Conservation (phyloP, 2,113 vertebrate genomes). For the Eclectus roratus region DNA sequence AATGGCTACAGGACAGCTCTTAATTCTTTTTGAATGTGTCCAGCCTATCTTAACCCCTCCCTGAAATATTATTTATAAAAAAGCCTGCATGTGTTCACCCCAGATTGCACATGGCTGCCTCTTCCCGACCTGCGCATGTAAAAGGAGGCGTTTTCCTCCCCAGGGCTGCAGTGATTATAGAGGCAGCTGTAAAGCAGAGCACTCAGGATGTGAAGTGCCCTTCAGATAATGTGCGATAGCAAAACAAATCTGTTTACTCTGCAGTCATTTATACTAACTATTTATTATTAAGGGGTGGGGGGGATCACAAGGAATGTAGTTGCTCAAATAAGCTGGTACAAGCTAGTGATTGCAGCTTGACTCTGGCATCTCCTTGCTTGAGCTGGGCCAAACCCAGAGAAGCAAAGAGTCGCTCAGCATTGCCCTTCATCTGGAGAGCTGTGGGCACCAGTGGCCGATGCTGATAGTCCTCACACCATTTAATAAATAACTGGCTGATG, state of each 20-base stretch:
- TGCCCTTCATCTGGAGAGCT: background rate
- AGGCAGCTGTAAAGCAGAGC: conserved; percentile 31
- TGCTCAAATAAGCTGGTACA: background rate
- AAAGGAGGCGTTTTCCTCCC: background rate
- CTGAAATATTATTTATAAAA: background rate
- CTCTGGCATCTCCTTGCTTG: background rate
- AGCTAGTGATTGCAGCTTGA: background rate
- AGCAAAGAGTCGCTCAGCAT: background rate
- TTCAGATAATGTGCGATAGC: conserved; percentile 56
- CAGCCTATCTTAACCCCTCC: background rate
- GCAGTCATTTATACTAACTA: background rate
- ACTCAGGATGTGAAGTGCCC: conserved; percentile 45
- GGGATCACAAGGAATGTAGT: background rate
- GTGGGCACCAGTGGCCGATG: rapidly evolving
- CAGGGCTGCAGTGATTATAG: conserved; percentile 27
- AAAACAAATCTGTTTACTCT: conserved; percentile 47
- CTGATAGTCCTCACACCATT: background rate
- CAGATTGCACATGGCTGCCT: background rate
- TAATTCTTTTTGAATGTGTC: background rate
- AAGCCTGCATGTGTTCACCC: background rate
- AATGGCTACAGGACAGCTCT: background rate
- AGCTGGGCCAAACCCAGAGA: background rate
- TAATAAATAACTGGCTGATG: background rate
- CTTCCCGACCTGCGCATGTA: background rate
- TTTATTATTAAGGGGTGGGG: background rate